phyloP scores from a whole-genome alignment of 2,888 invertebrate genomes.

The Archips xylosteana region DNA sequence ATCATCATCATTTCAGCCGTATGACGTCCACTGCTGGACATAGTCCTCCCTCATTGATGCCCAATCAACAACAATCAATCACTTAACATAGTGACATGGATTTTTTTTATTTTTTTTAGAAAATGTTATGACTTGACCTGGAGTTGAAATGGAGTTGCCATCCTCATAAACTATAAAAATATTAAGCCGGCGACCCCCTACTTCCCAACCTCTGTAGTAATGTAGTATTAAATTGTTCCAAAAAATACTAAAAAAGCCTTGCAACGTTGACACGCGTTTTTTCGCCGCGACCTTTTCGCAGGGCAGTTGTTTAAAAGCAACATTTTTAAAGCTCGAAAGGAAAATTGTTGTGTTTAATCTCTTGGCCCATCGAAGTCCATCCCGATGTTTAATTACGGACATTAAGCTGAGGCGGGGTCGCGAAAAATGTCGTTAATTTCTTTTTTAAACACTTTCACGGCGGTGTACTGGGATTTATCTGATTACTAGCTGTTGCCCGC shows the following conservation, averaged over 20 bases:
- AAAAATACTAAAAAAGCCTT: not conserved
- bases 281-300: not conserved
- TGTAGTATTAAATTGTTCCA: not conserved
- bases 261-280: not conserved
- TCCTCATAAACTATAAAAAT: too few relatives aligned
- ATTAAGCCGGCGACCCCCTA: too few relatives aligned
- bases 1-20: too few relatives aligned
- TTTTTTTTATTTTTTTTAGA: too few relatives aligned
- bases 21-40: too few relatives aligned
- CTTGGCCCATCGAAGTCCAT: not conserved
- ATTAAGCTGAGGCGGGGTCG: not conserved
- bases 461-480: not conserved
- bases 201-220: too few relatives aligned
- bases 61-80: too few relatives aligned
- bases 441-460: conserved; percentile 23
- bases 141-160: too few relatives aligned
- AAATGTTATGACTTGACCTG: too few relatives aligned
- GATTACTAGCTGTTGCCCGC: not conserved
- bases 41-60: too few relatives aligned
- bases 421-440: conserved; percentile 13
- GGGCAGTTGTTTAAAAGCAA: not conserved
- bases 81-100: too few relatives aligned
- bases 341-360: conserved; percentile 18
- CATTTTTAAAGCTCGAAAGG: conserved; percentile 2
- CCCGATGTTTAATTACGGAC: conserved; percentile 15